A percentile compares a stretch with the other conserved stretches of the same genome.
These are phyloP conservation scores for Characodon lateralis DNA, from an alignment of 2,797 vertebrate species.

Conservation along the genomic window DNA sequence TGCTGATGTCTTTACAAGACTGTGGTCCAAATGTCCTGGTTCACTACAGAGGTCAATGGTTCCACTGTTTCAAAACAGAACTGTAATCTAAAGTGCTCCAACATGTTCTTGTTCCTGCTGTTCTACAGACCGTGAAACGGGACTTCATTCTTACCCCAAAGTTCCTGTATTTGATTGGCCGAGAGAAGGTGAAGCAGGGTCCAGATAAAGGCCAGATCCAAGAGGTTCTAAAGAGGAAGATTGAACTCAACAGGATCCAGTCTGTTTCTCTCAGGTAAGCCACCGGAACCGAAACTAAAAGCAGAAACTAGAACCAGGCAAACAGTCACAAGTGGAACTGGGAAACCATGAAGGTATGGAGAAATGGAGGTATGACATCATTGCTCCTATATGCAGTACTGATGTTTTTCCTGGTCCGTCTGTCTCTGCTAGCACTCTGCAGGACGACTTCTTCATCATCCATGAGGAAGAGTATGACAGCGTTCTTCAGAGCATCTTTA, in stretches of 20 bases:
- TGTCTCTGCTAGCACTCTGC: conserved; percentile 76
- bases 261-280: conserved; percentile 85
- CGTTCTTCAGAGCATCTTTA: conserved; percentile 84
- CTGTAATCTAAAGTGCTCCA: not conserved
- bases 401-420: not conserved
- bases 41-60: not conserved
- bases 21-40: not conserved
- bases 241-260: conserved; percentile 83
- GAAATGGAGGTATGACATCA: too few species aligned
- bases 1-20: too few species aligned
- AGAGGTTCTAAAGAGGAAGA: conserved; percentile 86
- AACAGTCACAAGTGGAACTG: not conserved
- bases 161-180: conserved; percentile 86
- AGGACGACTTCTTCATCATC: conserved; percentile 86
- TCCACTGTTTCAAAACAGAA: not conserved
- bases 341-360: not conserved
- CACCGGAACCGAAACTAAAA: not conserved
- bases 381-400: not conserved
- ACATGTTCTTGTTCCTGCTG: conserved; percentile 4
- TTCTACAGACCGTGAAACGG: conserved; percentile 78
- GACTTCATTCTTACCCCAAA: conserved; percentile 85
- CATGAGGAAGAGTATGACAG: conserved; percentile 87
- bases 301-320: not conserved
- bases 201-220: conserved; percentile 85
- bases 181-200: conserved; percentile 88